phyloP scores from a whole-genome alignment of 2,113 vertebrate species.

The Bufo gargarizans region DNA sequence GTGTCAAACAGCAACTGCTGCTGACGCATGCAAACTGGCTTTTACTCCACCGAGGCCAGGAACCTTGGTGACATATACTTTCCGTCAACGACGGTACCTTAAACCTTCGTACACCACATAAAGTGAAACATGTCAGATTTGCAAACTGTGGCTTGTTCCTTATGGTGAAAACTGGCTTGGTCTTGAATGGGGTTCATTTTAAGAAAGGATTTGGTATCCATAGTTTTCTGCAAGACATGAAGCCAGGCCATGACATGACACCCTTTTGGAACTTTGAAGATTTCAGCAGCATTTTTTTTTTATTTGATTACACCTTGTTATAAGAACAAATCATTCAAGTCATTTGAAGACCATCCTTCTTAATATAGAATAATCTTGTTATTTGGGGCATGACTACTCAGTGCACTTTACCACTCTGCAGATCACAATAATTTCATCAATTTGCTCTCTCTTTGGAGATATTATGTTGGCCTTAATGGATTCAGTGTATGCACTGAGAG shows the following conservation, averaged over 20 bases:
- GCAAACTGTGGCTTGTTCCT: too few species aligned
- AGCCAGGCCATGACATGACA: background rate
- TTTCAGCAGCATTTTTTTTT: background rate
- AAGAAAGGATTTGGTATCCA: background rate
- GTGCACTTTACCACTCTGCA: background rate
- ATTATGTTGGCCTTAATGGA: slow-evolving; percentile 9
- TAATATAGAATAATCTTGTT: background rate
- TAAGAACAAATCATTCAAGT: background rate
- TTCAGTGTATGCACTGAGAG: background rate
- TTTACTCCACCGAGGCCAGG: too few species aligned
- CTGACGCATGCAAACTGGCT: too few species aligned
- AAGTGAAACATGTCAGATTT: too few species aligned
- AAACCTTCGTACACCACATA: too few species aligned
- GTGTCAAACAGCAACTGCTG: too few species aligned
- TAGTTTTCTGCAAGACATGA: background rate
- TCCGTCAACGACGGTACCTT: too few species aligned
- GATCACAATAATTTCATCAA: background rate
- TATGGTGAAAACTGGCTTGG: too few species aligned
- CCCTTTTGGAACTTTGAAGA: background rate
- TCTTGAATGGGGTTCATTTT: too few species aligned
- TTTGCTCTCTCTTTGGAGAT: background rate
- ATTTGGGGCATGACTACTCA: background rate
- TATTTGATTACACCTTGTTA: background rate
- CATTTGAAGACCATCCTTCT: background rate
- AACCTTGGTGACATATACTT: too few species aligned